Conservation (phyloP, 2,113 vertebrate species). For the Salvelinus alpinus region DNA sequence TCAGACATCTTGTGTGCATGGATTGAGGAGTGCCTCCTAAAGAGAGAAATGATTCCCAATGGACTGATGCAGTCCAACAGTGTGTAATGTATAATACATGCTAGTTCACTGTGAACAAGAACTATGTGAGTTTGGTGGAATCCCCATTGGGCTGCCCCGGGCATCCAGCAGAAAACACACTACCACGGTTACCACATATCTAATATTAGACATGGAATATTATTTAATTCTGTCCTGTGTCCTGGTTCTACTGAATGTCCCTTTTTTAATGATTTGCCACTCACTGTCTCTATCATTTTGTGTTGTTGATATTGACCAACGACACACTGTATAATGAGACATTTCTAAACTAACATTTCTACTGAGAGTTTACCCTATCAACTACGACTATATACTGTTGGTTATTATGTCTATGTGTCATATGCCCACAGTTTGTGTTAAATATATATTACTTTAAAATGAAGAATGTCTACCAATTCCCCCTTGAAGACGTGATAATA, state of each 20-base stretch:
- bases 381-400: conserved; percentile 26
- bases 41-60: conserved; percentile 50
- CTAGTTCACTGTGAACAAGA: conserved; percentile 56
- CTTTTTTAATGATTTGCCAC: background rate
- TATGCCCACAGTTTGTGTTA: too few relatives aligned
- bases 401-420: too few relatives aligned
- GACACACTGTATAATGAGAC: conserved; percentile 26
- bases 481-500: conserved; percentile 23
- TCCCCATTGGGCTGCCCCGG: conserved; percentile 50
- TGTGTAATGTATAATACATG: conserved; percentile 68
- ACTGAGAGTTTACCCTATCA: too few relatives aligned
- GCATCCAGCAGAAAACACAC: conserved; percentile 53
- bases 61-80: conserved; percentile 51
- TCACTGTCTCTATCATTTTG: conserved; percentile 21
- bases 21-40: conserved; percentile 15
- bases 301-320: conserved; percentile 15
- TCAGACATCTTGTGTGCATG: conserved; percentile 47
- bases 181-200: background rate
- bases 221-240: background rate
- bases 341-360: too few relatives aligned
- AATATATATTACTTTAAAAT: too few relatives aligned
- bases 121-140: conserved; percentile 44
- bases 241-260: background rate
- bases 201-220: background rate
- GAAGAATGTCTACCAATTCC: background rate